phyloP scores from a whole-genome alignment of 2,797 vertebrate genomes.

The Sebastes baramenuke region DNA sequence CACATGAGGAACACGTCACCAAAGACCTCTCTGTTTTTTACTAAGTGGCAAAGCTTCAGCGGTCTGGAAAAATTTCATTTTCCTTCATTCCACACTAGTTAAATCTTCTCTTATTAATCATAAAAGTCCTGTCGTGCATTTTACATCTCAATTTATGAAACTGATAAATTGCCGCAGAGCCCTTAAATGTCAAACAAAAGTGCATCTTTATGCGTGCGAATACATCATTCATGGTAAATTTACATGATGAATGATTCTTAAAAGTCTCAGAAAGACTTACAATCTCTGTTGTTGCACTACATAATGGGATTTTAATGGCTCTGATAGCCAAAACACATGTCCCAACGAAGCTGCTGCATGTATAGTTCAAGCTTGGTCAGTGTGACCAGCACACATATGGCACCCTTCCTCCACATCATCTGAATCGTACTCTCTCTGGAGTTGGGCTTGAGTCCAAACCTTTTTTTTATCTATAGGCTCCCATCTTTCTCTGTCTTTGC shows the following conservation, averaged over 20 bases:
- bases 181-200: constrained; percentile 60
- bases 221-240: constrained; percentile 73
- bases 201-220: constrained; percentile 55
- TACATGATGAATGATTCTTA: constrained; percentile 73
- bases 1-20: constrained; percentile 36
- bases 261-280: constrained; percentile 61
- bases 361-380: constrained; percentile 54
- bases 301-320: constrained; percentile 81
- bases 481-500: constrained; percentile 11
- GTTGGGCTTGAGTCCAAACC: constrained; percentile 22
- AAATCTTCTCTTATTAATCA: constrained; percentile 27
- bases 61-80: constrained; percentile 24
- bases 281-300: constrained; percentile 71
- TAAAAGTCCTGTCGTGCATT: background rate
- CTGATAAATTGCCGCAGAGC: constrained; percentile 46
- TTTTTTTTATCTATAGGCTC: constrained; percentile 23
- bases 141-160: constrained; percentile 16
- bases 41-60: constrained; percentile 14
- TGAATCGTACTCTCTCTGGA: constrained; percentile 18
- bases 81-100: constrained; percentile 5
- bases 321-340: constrained; percentile 84
- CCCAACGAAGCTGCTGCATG: constrained; percentile 44
- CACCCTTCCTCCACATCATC: constrained; percentile 26
- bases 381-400: constrained; percentile 55
- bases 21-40: constrained; percentile 13